Conservation (phyloP, 2,113 vertebrate species). For the western clawed frog (Xenopus tropicalis) region DNA sequence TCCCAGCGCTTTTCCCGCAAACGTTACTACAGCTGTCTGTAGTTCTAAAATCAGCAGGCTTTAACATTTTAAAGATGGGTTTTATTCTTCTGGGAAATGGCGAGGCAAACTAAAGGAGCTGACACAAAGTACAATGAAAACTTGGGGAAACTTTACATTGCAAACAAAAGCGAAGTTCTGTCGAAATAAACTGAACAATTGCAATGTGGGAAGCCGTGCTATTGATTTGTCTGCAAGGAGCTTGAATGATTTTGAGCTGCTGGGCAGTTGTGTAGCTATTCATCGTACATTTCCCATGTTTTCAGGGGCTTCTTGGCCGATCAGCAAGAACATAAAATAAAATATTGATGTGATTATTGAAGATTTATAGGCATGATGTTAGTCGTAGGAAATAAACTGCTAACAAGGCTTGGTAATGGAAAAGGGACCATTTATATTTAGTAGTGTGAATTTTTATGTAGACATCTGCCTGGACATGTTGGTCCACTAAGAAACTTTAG, state of each 20-base stretch:
- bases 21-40: neutral
- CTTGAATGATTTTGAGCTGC: slow-evolving; percentile 19
- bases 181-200: slow-evolving; percentile 2
- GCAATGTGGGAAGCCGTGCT: slow-evolving; percentile 4
- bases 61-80: slow-evolving; percentile 26
- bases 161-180: slow-evolving; percentile 22
- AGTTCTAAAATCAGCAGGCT: slow-evolving; percentile 23
- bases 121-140: slow-evolving; percentile 22
- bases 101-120: neutral
- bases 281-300: slow-evolving; percentile 9
- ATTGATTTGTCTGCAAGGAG: slow-evolving; percentile 16
- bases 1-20: neutral
- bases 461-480: too few species aligned
- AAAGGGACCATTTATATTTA: too few species aligned
- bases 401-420: too few species aligned
- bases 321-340: neutral
- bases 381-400: neutral
- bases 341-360: neutral
- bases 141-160: slow-evolving; percentile 16
- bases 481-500: too few species aligned
- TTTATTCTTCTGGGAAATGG: slow-evolving; percentile 17
- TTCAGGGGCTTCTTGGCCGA: neutral
- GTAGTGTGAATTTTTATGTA: too few species aligned
- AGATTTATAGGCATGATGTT: neutral
- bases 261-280: slow-evolving; percentile 15